Evolutionary conservation across 2,888 invertebrate species (phyloP).

Genomic region (Elysia crispata): DNA sequence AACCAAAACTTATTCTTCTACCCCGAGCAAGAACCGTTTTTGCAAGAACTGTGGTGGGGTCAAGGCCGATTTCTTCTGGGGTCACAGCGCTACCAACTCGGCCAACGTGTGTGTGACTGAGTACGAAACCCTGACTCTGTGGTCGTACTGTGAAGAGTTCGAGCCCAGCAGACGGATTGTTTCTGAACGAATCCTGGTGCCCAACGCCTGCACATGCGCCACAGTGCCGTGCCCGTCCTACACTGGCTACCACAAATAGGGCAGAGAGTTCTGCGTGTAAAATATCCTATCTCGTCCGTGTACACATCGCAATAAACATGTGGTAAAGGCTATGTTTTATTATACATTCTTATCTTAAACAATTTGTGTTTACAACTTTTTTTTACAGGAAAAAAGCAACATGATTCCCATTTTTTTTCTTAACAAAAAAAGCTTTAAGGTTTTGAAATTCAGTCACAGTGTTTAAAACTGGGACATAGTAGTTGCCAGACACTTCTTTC

Average conservation of each 20-base stretch:
- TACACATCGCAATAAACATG: not conserved
- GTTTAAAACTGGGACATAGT: no score
- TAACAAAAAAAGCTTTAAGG: no score
- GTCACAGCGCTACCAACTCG: not conserved
- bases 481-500: no score
- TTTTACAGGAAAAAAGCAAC: no score
- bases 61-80: not conserved
- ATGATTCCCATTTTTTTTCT: no score
- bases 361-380: no score
- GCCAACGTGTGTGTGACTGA: constrained; percentile 34
- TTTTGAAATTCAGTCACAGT: no score
- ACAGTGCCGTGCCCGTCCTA: constrained; percentile 19
- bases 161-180: constrained; percentile 17
- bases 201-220: constrained; percentile 26
- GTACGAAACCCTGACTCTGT: constrained; percentile 31
- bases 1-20: no score
- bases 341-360: no score
- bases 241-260: not conserved
- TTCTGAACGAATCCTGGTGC: constrained; percentile 41
- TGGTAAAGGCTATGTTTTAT: no score
- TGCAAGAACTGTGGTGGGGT: constrained; percentile 16
- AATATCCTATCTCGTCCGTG: not conserved
- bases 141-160: constrained; percentile 28
- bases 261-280: not conserved
- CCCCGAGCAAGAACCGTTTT: constrained; percentile 36